Base-by-base conservation (phyloP, 2,113 vertebrate genomes). In the Elgaria multicarinata region DNA sequence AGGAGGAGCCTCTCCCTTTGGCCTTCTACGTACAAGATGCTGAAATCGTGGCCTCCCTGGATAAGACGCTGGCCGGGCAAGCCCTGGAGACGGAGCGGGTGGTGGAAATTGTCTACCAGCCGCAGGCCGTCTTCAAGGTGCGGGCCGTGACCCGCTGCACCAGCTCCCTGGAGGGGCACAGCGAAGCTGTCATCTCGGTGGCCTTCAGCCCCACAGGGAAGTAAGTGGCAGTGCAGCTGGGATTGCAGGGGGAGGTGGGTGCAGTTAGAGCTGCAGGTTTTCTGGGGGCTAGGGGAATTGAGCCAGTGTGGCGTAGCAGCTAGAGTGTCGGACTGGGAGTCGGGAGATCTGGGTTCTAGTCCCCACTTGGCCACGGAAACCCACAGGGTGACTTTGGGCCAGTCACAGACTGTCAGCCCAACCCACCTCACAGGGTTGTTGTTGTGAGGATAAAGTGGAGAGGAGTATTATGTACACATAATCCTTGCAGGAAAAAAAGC, bases 151-250 rank as follows among this genome's bases (percentile, higher is more conserved):
- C 99, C 0, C 98, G 99, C 83, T 99, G 99, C 89, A 99, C 99
- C 94, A 99, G 98, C 95, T 99, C 99, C 9, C 95, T 99, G 85
- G 98, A 99, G 94, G 99, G 99, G 4, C 99, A 99, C 97, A 98
- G 98, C 0, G 99, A 99, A 87, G 98, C 99, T 0, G 98, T 99
- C 92, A 99, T 99, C 95, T 99, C 99, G 0, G 98, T 99, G 22
- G 97, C 99, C 50, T 99, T 99, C 94, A 99, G 99, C 95, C 99
- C 99, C 55, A 99, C 99, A 0, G 99, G 98, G 94, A 99, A 99
- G 99, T 99, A 96, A 96, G 99, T 96, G 46, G 46, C 20, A 6
- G 7, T 44, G 42, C 20, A 12, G 26, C 78, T n/a, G 2, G 0
- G 33, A 36, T 2, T 0, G 36, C 2, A 1, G 53, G 4, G 1